Base-by-base conservation (phyloP, 2,888 invertebrate species). In the Congeria kusceri region DNA sequence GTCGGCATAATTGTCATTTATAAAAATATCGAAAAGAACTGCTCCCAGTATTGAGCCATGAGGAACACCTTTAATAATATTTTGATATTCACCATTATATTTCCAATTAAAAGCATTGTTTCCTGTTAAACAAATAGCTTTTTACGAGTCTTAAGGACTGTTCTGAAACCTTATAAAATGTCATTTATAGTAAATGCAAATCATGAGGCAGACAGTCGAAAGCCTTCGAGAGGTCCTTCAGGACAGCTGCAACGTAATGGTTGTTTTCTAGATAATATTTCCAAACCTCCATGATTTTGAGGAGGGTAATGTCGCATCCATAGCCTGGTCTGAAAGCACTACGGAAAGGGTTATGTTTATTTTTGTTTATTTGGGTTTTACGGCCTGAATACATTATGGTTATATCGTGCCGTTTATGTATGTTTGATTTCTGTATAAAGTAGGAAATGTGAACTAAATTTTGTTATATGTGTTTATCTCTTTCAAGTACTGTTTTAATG, bases 221-320 rank as follows among this genome's bases (percentile, higher is more conserved):
- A 23, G 71, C 62, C 28, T 71, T 71, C n/a, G 63, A 64, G 39
- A 71, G 49, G 25, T 73, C 73, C 73, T 59, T 73, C n/a, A 73
- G 53, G 7, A 73, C 39, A 7, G 73, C 66, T 25, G 64, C 64
- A 11, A 71, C 4, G 46, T 64, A 71, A 25, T 71, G 7, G 44
- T 71, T 64, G 25, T 39, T 44, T 32, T 67, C 67, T 1, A 57
- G 23, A 56, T 32, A 53, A 62, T 32, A 39, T 27, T 62, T 62
- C 39, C 29, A 62, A 39, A 32, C 15, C 32, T 62, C 39, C 29
- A 62, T 7, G 20, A 62, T 62, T 62, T 62, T 44, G 11, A 44
- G 46, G 9, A 44, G 46, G 18, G 46, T 18, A 13, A 18, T 44
- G 18, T 44, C 18, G 46, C 46, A 44, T 44, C 46, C 46, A 44